These are phyloP conservation scores for Drosophila cognata DNA, from an alignment of 2,888 invertebrate genomes.

Conservation along the genomic window DNA sequence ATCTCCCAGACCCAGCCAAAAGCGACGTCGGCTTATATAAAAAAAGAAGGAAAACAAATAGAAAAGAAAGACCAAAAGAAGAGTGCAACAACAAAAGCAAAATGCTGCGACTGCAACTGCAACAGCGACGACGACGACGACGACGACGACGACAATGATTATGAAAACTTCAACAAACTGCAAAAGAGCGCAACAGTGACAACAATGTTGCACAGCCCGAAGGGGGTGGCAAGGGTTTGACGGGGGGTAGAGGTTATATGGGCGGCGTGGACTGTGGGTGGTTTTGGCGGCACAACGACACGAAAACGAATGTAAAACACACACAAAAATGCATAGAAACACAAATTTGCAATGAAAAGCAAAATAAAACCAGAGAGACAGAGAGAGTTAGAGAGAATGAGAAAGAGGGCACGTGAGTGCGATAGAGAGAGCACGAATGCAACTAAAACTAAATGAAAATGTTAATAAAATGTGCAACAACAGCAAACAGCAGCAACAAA, in stretches of 20 bases:
- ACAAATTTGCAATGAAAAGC: conserved; percentile 80
- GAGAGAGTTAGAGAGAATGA: conserved; percentile 5
- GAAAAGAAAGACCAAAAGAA: conserved; percentile 32
- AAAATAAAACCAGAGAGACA: conserved; percentile 52
- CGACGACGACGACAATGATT: conserved; percentile 63
- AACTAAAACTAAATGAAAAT: conserved; percentile 78
- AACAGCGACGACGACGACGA: conserved; percentile 16
- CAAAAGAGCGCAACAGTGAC: conserved; percentile 75
- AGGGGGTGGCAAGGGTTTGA: neutral
- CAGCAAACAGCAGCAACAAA: conserved; percentile 44
- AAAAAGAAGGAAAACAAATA: conserved; percentile 17
- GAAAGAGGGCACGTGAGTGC: conserved; percentile 36
- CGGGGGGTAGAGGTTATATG: conserved; percentile 1
- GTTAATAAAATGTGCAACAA: conserved; percentile 73
- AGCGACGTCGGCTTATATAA: conserved; percentile 52
- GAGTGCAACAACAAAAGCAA: conserved; percentile 46
- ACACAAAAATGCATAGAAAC: conserved; percentile 79
- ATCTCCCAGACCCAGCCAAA: conserved; percentile 67
- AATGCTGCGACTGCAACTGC: conserved; percentile 42
- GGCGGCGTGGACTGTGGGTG: conserved; percentile 30
- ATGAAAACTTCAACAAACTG: conserved; percentile 76
- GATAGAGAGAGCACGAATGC: conserved; percentile 37
- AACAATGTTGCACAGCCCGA: conserved; percentile 45
- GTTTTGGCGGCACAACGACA: conserved; percentile 50
- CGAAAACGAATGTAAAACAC: conserved; percentile 79